A percentile compares a stretch with the other conserved stretches of the same genome.
Conservation (phyloP, 2,797 vertebrate genomes). For the Chaunax sp. region DNA sequence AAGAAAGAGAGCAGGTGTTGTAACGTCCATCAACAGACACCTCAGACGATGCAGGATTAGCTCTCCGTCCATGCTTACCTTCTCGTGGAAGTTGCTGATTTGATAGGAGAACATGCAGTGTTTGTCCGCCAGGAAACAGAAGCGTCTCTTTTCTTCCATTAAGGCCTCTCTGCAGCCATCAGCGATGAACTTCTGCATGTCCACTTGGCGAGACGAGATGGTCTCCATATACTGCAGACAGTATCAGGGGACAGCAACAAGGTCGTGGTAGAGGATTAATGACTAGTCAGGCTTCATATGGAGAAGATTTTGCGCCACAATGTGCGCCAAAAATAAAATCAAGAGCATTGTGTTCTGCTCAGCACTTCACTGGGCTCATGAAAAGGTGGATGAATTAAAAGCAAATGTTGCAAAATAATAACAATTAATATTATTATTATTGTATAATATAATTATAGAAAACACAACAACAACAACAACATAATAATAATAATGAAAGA, state of each 20-base stretch:
- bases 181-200: slow-evolving; percentile 96
- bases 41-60: background rate
- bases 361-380: background rate
- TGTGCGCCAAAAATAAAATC: background rate
- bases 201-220: slow-evolving; percentile 90
- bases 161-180: slow-evolving; percentile 96
- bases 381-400: background rate
- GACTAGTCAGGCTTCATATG: too few species aligned
- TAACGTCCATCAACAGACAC: background rate
- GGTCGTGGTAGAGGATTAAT: background rate
- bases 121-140: slow-evolving; percentile 98
- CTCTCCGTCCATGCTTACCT: slow-evolving; percentile 76
- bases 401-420: too few species aligned
- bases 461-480: too few species aligned
- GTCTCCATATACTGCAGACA: slow-evolving; percentile 89
- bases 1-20: background rate
- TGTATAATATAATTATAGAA: too few species aligned
- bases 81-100: slow-evolving; percentile 87
- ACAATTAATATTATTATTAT: too few species aligned
- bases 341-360: background rate
- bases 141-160: slow-evolving; percentile 95
- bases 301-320: background rate
- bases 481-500: too few species aligned
- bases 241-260: slow-evolving; percentile 12
- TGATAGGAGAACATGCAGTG: slow-evolving; percentile 93